Base-by-base conservation (phyloP, 2,113 vertebrate genomes). In the Bubo blakistoni region DNA sequence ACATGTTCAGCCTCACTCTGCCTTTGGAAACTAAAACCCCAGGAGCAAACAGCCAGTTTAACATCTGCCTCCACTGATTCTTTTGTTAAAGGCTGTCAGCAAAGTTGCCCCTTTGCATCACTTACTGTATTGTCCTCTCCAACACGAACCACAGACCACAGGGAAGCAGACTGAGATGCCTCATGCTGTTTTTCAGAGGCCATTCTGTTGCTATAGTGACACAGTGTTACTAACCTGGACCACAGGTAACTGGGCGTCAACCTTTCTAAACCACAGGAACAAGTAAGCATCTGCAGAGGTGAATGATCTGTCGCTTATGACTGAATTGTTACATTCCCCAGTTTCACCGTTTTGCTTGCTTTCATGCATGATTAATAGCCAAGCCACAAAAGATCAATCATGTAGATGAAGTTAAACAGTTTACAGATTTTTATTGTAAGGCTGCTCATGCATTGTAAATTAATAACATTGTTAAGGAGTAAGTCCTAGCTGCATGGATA, bases 401-500 rank as follows among this genome's bases (percentile, higher is more conserved):
- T 12, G 16, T 57, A 27, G 51, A 76, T 27, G 52, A 94, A 66
- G 73, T 89, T 87, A 94, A 96, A 91, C 18, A 67, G 40, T 76
- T 74, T 29, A 74, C 73, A 88, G 69, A 54, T 84, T 93, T 95
- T 79, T 91, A 55, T 17, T 87, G 58, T 36, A 73, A 65, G 49
- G 47, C 40, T 95, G 66, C 34, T 94, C 69, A 84, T 57, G 88
- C 91, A 81, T 36, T 92, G 63, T 46, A 81, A 92, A 94, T 92
- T 86, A 83, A 13, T 84, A 73, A 65, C 1, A 0, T 36, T 3
- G 3, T 71, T 88, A 83, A 84, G 36, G 52, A 92, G 29, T 24
- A 84, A 65, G 44, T 86, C 52, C 30, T 80, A 78, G 69, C 65
- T 71, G 44, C 36, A 61, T 3, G 21, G 69, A 90, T 49, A 67